These are phyloP conservation scores for Cryptotis parvus DNA, from an alignment of 2,113 vertebrate genomes.

Conservation along the genomic window DNA sequence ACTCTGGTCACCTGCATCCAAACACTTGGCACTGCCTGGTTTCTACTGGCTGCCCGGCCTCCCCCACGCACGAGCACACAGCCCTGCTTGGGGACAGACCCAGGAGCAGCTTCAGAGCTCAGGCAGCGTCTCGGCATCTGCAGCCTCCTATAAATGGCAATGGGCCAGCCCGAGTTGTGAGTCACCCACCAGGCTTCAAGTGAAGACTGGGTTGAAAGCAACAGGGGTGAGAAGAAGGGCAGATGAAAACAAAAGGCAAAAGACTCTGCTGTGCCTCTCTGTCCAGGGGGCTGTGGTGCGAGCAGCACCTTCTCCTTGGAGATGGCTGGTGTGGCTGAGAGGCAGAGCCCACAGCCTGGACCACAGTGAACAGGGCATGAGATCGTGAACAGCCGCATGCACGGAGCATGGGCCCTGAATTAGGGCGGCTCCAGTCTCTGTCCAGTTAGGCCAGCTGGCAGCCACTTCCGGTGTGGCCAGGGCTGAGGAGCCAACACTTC, in stretches of 20 bases:
- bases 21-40: neutral
- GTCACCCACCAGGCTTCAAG: conserved; percentile 29
- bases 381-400: no score
- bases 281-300: no score
- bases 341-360: no score
- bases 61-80: neutral
- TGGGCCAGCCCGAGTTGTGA: neutral
- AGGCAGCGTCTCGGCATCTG: neutral
- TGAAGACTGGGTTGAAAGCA: neutral
- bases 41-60: neutral
- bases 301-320: no score
- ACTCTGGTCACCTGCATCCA: neutral
- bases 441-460: no score
- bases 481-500: no score
- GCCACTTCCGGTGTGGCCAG: no score
- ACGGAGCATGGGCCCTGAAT: no score
- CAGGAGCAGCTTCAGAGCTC: no score
- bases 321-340: no score
- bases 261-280: neutral
- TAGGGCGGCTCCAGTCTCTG: no score
- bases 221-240: conserved; percentile 6
- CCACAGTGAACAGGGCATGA: no score
- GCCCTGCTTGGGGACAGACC: neutral
- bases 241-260: neutral
- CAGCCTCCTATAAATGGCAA: neutral